Percentiles rank a stretch among this genome's conserved stretches.
Evolutionary conservation across 92 coral and sea anemone species (phyloP).

Genomic region (Bergia puertoricense): DNA sequence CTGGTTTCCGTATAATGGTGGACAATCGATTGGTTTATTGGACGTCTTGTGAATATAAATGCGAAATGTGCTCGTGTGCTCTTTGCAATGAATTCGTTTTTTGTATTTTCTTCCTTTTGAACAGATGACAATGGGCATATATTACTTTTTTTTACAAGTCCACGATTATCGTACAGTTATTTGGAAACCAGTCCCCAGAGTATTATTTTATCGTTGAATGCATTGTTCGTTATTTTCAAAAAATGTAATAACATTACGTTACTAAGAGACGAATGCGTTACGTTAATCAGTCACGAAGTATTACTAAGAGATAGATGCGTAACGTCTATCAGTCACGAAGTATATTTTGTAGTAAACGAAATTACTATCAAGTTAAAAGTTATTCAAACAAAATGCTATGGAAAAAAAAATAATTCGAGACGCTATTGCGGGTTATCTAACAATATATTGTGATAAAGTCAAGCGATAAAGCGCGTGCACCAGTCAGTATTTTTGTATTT

Average conservation of each 20-base stretch:
- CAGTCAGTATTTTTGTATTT: neutral
- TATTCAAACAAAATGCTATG: neutral
- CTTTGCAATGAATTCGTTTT: neutral
- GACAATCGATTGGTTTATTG: neutral
- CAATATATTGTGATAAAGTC: neutral
- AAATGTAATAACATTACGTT: constrained; percentile 32
- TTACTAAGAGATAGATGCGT: neutral
- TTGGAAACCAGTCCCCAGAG: constrained; percentile 14
- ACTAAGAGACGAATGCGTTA: neutral
- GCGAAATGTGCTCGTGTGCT: neutral
- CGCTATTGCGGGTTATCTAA: neutral
- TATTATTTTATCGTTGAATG: constrained; percentile 39
- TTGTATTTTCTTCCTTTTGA: neutral
- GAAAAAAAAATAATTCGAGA: neutral
- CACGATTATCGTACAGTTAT: neutral
- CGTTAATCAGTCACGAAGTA: neutral
- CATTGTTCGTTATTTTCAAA: constrained; percentile 35
- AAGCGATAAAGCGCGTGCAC: neutral
- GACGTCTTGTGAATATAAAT: neutral
- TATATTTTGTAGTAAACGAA: constrained; percentile 35
- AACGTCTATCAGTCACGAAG: constrained; percentile 23
- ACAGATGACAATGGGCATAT: neutral
- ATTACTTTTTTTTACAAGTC: neutral
- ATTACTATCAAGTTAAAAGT: neutral
- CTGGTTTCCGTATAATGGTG: constrained; percentile 22